Evolutionary conservation across 2,113 vertebrate species (phyloP).

Genomic region (Rhegmatorhina hoffmannsi): DNA sequence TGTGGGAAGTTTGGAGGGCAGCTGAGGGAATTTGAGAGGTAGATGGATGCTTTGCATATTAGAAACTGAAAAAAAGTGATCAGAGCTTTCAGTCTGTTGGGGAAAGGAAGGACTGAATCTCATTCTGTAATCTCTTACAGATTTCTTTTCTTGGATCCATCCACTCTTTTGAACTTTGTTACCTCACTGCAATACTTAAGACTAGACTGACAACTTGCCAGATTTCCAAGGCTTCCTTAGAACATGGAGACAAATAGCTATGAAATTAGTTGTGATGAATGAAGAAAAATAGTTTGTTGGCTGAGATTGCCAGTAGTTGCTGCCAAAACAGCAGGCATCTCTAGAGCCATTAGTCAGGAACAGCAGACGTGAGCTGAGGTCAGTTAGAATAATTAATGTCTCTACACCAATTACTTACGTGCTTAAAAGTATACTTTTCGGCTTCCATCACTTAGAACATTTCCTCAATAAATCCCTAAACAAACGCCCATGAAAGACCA

Average conservation of each 20-base stretch:
- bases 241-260: constrained; percentile 12
- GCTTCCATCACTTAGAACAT: neutral
- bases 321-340: constrained; percentile 50
- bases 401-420: neutral
- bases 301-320: neutral
- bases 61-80: neutral
- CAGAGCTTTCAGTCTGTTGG: neutral
- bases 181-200: neutral
- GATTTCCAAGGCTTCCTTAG: neutral
- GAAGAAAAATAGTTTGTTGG: constrained; percentile 15
- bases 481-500: neutral
- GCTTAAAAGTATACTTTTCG: neutral
- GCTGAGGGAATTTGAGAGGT: neutral
- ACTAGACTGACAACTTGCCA: neutral
- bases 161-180: neutral
- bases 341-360: constrained; percentile 7
- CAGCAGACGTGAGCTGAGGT: constrained; percentile 7
- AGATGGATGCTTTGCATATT: neutral
- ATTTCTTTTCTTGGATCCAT: neutral
- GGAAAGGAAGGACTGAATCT: neutral
- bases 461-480: neutral
- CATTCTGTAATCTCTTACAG: neutral
- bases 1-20: neutral
- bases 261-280: constrained; percentile 48
- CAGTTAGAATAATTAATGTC: constrained; percentile 26